Conservation (phyloP, 1,140 invertebrate genomes). For the Papilio glaucus region DNA sequence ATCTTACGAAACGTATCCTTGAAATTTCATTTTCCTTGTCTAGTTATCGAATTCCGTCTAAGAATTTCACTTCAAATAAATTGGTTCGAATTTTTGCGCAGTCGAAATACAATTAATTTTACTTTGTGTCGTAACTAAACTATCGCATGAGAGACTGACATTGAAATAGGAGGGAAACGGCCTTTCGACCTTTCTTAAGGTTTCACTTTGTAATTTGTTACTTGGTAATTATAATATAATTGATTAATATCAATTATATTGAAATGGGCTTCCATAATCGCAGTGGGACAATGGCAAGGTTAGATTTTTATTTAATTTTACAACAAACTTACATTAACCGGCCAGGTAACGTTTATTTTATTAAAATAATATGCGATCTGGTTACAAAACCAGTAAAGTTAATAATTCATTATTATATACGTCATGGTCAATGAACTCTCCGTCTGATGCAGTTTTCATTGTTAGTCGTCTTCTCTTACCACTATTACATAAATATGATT, state of each 20-base stretch:
- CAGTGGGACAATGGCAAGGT: not conserved
- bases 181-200: conserved; percentile 16
- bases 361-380: no score
- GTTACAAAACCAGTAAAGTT: no score
- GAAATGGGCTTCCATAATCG: not conserved
- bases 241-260: conserved; percentile 7
- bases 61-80: not conserved
- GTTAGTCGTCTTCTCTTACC: no score
- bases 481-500: no score
- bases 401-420: no score
- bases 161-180: conserved; percentile 10
- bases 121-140: not conserved
- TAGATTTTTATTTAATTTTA: not conserved
- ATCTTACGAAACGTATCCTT: no score
- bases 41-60: no score
- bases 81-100: not conserved
- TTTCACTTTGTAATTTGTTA: conserved; percentile 19
- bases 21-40: no score
- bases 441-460: no score
- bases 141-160: conserved; percentile 9
- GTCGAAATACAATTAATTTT: not conserved
- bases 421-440: no score
- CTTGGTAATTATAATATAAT: not conserved
- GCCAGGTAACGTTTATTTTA: no score
- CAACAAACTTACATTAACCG: not conserved